Evolutionary conservation across 2,888 invertebrate genomes (phyloP), one percentile per base, ranked within the genome.

Genomic region (Epistrophella euchroma): DNA sequence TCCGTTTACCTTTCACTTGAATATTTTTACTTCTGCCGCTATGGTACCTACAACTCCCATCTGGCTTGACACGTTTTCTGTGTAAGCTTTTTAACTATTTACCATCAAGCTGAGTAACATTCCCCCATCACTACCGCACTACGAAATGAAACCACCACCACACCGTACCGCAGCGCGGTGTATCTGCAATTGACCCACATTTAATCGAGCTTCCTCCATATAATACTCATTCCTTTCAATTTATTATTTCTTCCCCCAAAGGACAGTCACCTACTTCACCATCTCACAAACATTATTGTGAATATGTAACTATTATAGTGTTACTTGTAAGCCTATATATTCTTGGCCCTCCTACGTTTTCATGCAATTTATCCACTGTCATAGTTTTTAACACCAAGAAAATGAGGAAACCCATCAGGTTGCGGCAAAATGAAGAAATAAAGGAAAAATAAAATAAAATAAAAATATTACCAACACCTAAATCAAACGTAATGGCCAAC

Each of bases 171-270:
- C 25, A 22, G 17, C 6, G 17, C 7, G 47, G 3, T 4, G 19
- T 68, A 35, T 62, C 60, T 62, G 55, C 76, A 76, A 64, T 76
- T 82, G 71, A 77, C 82, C 77, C 58, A 82, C 77, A 82, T 77
- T 76, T 66, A 17, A 11, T n/a, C 13, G 10, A 55, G n/a, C 28
- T n/a, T n/a, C 17, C 32, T 28, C 5, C 17, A 32, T 55, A 50
- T 5, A 2, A 2, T 17, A 32, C 15, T 28, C 52, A 25, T n/a
- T 71, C 9, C 43, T 9, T 52, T 43, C 10, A 10, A 11, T 37
- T 15, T 70, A 64, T 74, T 52, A 45, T 43, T 68, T 43, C 60
- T 45, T 22, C 50, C 32, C 40, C 32, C 45, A 32, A 60, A 62
- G 43, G 28, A 43, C 28, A 25, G n/a, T 55, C 22, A 47, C 43